Base-by-base conservation (phyloP, 2,113 vertebrate species). In the Athene cunicularia region DNA sequence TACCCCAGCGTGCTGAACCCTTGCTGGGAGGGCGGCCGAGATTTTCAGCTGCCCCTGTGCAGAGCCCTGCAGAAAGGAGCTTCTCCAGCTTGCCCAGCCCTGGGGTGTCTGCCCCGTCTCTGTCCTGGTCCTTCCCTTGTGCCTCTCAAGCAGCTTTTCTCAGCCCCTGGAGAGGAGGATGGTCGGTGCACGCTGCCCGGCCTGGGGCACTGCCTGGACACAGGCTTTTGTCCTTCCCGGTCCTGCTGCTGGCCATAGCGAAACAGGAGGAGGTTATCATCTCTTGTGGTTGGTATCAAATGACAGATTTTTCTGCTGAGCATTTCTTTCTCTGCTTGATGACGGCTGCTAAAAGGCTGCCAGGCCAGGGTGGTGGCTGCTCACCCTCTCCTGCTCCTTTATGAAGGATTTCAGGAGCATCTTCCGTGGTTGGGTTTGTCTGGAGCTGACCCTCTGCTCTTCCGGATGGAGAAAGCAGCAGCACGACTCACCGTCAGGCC, bases 231-330 rank as follows among this genome's bases (percentile, higher is more conserved):
- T 80, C 86, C 83, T 88, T 90, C 49, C 52, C 16, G 21, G 28
- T 43, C 49, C 88, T 43, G 62, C 3, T 7, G 87, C 55, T 5
- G 5, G 59, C 15, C 30, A 5, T 1, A 8, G 24, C 30, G 70
- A 41, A 59, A 11, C 56, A 9, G 71, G 90, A 73, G 74, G 43
- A 90, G 58, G 82, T 53, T 43, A 21, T 20, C 20, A 17, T 86
- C 74, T 71, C 67, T 80, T 0, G 1, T 1, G 1, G 58, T 5
- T 33, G 26, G 62, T 93, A 80, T 93, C 90, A 50, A 76, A 74
- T 93, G 76, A 70, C 90, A 71, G 50, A 67, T 14, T 86, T 88
- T 97, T 96, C 75, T 86, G 94, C 88, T 93, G 94, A 95, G 67
- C 55, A 1, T 12, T 22, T 56, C 27, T 74, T 90, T 93, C 76